phyloP scores from a whole-genome alignment of 2,888 invertebrate genomes.

The Nasonovia ribisnigri region DNA sequence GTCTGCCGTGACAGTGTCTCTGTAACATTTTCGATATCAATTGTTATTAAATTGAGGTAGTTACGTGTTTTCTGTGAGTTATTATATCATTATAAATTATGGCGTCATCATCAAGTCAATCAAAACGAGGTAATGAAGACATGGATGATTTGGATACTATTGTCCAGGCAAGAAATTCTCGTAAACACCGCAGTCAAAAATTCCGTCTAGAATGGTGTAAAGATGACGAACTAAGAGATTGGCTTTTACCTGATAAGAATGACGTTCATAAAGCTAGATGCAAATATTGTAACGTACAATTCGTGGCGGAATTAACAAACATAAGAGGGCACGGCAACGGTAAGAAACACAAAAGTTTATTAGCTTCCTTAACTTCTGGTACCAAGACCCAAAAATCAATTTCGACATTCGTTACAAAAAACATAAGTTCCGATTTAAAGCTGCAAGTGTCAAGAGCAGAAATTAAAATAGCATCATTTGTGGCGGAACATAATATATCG shows the following conservation, averaged over 20 bases:
- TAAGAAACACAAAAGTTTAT: neutral
- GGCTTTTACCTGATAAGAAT: neutral
- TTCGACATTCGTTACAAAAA: neutral
- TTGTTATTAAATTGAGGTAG: too few species aligned
- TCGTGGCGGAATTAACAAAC: too few species aligned
- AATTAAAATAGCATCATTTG: conserved; percentile 67
- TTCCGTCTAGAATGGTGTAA: neutral
- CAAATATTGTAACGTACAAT: too few species aligned
- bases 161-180: neutral
- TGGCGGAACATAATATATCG: conserved; percentile 66
- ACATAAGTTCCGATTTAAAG: neutral
- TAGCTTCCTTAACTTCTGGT: conserved; percentile 10
- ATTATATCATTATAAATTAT: too few species aligned
- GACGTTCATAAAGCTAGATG: too few species aligned
- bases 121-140: too few species aligned
- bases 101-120: too few species aligned
- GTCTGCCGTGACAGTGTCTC: too few species aligned
- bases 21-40: too few species aligned
- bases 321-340: neutral
- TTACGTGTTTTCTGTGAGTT: too few species aligned
- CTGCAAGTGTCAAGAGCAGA: conserved; percentile 65
- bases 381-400: neutral
- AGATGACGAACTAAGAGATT: conserved; percentile 5
- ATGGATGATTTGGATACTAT: too few species aligned
- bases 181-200: conserved; percentile 22